A percentile compares a stretch with the other conserved stretches of the same genome.
Conservation (phyloP, 1,140 invertebrate species). For the Drosophila ogumai region DNA sequence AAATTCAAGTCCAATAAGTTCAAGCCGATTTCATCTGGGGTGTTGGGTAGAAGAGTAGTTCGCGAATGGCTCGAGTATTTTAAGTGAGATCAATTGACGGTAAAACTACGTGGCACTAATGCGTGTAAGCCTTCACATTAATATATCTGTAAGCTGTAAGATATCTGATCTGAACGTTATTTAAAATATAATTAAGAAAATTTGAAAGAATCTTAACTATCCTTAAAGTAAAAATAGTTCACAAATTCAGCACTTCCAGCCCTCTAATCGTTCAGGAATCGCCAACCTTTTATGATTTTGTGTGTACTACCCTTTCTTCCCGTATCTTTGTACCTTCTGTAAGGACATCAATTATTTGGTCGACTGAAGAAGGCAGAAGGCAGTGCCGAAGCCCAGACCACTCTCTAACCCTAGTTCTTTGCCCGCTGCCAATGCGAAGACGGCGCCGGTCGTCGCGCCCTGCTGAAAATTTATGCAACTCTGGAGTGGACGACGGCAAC, state of each 20-base stretch:
- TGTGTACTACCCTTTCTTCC: neutral
- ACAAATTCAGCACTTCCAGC: neutral
- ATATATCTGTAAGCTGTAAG: neutral
- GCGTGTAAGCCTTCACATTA: neutral
- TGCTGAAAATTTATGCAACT: constrained; percentile 74
- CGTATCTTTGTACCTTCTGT: constrained; percentile 18
- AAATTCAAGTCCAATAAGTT: constrained; percentile 40
- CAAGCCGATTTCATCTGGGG: constrained; percentile 19
- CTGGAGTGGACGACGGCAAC: constrained; percentile 32
- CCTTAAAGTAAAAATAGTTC: neutral
- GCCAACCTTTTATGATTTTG: constrained; percentile 15
- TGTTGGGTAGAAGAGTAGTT: neutral
- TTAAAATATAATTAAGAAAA: neutral
- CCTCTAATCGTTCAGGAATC: constrained; percentile 9
- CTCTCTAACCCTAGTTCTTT: constrained; percentile 4
- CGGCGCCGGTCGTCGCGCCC: constrained; percentile 56
- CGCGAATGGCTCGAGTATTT: constrained; percentile 14
- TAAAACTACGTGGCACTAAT: neutral
- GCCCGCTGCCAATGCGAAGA: constrained; percentile 15
- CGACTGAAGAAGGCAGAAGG: constrained; percentile 49
- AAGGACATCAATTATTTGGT: constrained; percentile 66
- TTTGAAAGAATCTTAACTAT: neutral
- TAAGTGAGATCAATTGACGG: constrained; percentile 3
- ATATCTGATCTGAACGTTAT: neutral
- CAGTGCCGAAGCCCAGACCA: constrained; percentile 22